phyloP scores from a whole-genome alignment of 2,797 vertebrate genomes.

The Artibeus jamaicensis region DNA sequence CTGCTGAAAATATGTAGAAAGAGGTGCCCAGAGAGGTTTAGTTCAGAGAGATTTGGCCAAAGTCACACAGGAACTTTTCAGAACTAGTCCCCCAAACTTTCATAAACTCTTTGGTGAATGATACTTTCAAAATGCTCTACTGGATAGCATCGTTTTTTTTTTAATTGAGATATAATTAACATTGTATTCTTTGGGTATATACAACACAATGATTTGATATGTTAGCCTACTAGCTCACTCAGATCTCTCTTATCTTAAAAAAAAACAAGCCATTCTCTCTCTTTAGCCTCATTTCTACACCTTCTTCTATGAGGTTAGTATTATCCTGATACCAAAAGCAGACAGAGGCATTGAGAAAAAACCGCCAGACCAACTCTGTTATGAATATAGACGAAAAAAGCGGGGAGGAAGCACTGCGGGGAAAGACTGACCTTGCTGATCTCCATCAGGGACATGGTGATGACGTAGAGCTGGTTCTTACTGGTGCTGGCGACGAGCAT shows the following conservation, averaged over 20 bases:
- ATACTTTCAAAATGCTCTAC: background rate
- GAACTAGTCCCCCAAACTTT: background rate
- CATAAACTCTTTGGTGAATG: background rate
- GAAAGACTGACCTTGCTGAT: conserved; percentile 80
- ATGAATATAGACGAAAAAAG: background rate
- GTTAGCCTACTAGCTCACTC: background rate
- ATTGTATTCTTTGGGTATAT: background rate
- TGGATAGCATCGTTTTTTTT: background rate
- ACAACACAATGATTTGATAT: background rate
- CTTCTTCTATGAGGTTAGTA: background rate
- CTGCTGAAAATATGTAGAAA: background rate
- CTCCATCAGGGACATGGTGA: conserved; percentile 86
- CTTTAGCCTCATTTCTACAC: background rate
- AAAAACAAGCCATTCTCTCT: background rate
- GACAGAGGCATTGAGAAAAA: background rate
- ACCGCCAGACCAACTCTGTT: background rate
- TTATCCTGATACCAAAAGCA: background rate
- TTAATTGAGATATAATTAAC: background rate
- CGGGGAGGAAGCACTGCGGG: background rate
- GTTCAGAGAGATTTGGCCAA: background rate
- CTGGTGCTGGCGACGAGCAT: conserved; percentile 88
- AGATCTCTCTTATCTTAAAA: background rate
- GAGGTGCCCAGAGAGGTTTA: background rate
- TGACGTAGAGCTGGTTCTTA: conserved; percentile 89
- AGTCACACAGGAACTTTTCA: background rate